Conservation (phyloP, 2,113 vertebrate genomes). For the Heterotilapia buettikoferi region DNA sequence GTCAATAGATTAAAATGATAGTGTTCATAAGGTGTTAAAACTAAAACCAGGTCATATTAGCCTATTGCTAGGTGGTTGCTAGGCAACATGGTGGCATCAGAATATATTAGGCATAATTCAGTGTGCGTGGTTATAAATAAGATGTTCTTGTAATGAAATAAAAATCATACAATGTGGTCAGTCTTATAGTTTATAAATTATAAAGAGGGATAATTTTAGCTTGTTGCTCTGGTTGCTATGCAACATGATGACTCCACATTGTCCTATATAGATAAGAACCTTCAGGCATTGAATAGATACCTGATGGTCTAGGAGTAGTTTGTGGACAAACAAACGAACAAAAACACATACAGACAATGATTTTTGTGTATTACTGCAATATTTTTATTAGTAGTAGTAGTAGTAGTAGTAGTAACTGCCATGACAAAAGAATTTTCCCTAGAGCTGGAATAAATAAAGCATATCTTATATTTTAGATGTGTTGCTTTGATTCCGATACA, state of each 20-base stretch:
- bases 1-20: background rate
- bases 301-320: background rate
- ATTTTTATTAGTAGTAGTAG: accelerated
- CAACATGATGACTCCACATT: background rate
- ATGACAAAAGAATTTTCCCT: background rate
- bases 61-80: background rate
- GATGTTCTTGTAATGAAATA: background rate
- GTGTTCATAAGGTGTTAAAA: background rate
- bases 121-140: background rate
- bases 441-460: background rate
- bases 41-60: background rate
- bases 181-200: background rate
- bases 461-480: background rate
- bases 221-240: background rate
- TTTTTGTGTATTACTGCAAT: background rate
- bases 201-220: background rate
- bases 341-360: background rate
- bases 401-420: background rate
- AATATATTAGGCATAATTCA: background rate
- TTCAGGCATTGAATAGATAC: background rate
- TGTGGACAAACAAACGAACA: background rate
- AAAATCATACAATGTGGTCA: background rate
- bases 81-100: background rate
- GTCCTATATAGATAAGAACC: background rate
- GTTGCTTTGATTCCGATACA: background rate